phyloP scores from a whole-genome alignment of 2,797 vertebrate genomes.

The Acropternis orthonyx region DNA sequence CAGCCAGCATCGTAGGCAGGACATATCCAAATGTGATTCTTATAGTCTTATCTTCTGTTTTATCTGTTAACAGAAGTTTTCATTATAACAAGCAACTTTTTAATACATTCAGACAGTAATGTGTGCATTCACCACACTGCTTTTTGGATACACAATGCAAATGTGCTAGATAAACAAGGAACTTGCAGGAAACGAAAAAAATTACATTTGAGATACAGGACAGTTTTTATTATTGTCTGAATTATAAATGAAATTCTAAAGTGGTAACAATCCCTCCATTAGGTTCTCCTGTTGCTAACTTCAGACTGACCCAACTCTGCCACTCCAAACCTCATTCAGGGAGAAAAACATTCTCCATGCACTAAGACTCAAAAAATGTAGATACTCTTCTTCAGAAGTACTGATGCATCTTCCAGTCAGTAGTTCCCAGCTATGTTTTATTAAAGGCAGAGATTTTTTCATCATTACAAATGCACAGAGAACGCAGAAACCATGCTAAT shows the following conservation, averaged over 20 bases:
- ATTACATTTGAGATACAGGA: background rate
- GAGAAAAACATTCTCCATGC: background rate
- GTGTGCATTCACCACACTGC: background rate
- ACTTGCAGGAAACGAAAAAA: background rate
- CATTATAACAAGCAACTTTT: background rate
- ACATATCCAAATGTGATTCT: slow-evolving; percentile 68
- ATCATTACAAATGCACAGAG: background rate
- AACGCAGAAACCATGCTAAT: background rate
- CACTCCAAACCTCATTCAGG: background rate
- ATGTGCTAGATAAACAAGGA: background rate
- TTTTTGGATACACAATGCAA: background rate
- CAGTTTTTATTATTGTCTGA: background rate
- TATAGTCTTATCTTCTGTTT: slow-evolving; percentile 25
- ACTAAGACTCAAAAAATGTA: background rate
- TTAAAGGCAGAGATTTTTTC: background rate
- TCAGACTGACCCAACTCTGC: background rate
- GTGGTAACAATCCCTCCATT: background rate
- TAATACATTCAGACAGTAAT: background rate
- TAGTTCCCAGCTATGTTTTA: background rate
- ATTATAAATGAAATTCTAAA: background rate
- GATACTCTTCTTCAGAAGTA: background rate
- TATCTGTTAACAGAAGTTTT: slow-evolving; percentile 63
- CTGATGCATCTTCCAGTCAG: background rate
- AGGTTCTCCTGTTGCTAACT: background rate
- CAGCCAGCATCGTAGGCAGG: slow-evolving; percentile 53